A percentile compares a stretch with the other conserved stretches of the same genome.
Conservation (phyloP, 2,888 invertebrate species). For the Nomada lathburiana region DNA sequence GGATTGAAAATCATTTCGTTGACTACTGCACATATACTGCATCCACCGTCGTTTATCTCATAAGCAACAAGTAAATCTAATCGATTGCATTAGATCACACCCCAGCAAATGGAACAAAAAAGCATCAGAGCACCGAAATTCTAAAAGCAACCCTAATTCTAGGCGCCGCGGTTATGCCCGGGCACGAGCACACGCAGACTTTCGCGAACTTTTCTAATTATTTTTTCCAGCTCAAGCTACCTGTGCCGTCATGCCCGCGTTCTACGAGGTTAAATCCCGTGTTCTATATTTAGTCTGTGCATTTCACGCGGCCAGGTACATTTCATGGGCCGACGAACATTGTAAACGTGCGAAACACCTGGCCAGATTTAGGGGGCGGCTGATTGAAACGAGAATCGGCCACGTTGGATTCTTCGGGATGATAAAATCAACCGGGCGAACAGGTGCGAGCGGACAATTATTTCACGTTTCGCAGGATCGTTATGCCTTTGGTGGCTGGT, state of each 20-base stretch:
- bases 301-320: not conserved
- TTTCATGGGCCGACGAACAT: constrained; percentile 14
- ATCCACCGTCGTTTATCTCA: too few species aligned
- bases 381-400: constrained; percentile 7
- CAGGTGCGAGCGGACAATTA: constrained; percentile 4
- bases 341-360: constrained; percentile 11
- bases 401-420: not conserved
- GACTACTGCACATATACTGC: too few species aligned
- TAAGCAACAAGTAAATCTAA: not conserved
- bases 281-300: not conserved
- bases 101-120: not conserved
- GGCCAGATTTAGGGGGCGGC: not conserved
- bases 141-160: not conserved
- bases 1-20: too few species aligned
- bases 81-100: not conserved
- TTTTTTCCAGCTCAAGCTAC: not conserved
- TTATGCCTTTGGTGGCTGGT: not conserved
- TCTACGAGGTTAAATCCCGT: not conserved
- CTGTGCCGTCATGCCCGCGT: not conserved
- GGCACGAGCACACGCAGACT: not conserved
- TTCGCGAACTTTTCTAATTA: constrained; percentile 1
- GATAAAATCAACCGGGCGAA: constrained; percentile 14
- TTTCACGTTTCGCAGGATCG: not conserved
- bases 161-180: not conserved
- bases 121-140: not conserved